Base-by-base conservation (phyloP, 2,888 invertebrate genomes). In the Drosophila incognita region DNA sequence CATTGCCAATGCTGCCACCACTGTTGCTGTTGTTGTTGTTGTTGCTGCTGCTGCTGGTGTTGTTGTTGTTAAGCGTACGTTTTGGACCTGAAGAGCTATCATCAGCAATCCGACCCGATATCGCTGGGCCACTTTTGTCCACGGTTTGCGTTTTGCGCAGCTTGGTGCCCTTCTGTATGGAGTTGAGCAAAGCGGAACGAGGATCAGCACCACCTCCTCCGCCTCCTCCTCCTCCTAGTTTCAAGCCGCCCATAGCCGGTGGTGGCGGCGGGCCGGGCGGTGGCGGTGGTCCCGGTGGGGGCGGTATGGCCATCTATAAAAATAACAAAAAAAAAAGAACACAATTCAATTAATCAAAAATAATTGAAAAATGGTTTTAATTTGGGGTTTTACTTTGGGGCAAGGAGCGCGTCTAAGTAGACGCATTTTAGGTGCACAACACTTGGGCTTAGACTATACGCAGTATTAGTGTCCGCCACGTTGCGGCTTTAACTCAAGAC, bases 91-190 rank as follows among this genome's bases (percentile, higher is more conserved):
- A 46, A 7, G 53, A 35, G 10, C 35, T 66, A 21, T 73, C 77
- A 15, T 79, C 86, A 27, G 84, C 84, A 1, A 87, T 76, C 13
- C 82, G 82, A 93, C 97, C 97, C 83, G 95, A 94, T 81, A 97
- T 94, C 58, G 95, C 92, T 0, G 98, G 98, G 60, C 95, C 96
- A 95, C 98, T 98, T 93, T 97, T 97, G 92, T 98, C 98, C 87
- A 96, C 96, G n/a, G 98, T 98, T 0, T 96, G 96, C 62, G 97
- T 94, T 93, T 98, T 98, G 93, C 97, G 98, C 79, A 98, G 94
- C 87, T 95, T 95, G 60, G 96, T 94, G 67, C 98, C 98, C 92
- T 96, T 96, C 86, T 97, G 95, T 87, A 98, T 98, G 15, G 97
- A 97, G 89, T 95, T 95, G 51, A 98, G 94, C 69, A 98, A 94